Percentiles rank a stretch among this genome's conserved stretches.
Evolutionary conservation across 2,113 vertebrate genomes (phyloP).

Genomic region (Ardeotis arabs): DNA sequence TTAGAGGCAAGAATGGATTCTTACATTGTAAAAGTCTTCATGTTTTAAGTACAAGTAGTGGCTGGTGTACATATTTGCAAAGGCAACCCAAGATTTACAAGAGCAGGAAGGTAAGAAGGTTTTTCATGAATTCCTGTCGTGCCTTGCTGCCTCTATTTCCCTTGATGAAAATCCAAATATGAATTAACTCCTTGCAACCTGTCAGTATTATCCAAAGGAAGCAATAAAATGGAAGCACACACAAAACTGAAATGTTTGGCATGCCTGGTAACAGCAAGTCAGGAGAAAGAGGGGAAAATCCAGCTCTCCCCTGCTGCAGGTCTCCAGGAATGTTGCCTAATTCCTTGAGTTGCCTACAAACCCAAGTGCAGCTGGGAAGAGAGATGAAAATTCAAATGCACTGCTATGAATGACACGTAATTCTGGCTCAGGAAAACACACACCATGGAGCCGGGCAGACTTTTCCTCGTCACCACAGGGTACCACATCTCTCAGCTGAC

Average conservation of each 20-base stretch:
- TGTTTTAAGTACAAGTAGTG: neutral
- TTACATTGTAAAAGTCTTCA: neutral
- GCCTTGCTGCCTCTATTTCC: neutral
- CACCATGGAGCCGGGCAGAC: neutral
- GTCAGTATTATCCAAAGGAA: neutral
- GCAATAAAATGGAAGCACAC: neutral
- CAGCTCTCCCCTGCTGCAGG: neutral
- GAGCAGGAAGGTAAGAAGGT: neutral
- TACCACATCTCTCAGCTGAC: neutral
- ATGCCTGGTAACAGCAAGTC: fast-evolving
- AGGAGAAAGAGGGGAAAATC: neutral
- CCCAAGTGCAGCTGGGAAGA: neutral
- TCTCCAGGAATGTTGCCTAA: neutral
- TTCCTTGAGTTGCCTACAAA: neutral
- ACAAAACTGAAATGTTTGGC: neutral
- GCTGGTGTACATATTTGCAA: neutral
- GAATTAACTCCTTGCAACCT: neutral
- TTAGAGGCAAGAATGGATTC: neutral
- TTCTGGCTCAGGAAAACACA: neutral
- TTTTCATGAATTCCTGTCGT: neutral
- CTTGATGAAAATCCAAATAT: neutral
- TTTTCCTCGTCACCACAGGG: neutral
- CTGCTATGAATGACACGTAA: neutral
- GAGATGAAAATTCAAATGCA: neutral
- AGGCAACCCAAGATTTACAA: neutral